Conservation (phyloP, 2,888 invertebrate species). For the Drosophila greeni region DNA sequence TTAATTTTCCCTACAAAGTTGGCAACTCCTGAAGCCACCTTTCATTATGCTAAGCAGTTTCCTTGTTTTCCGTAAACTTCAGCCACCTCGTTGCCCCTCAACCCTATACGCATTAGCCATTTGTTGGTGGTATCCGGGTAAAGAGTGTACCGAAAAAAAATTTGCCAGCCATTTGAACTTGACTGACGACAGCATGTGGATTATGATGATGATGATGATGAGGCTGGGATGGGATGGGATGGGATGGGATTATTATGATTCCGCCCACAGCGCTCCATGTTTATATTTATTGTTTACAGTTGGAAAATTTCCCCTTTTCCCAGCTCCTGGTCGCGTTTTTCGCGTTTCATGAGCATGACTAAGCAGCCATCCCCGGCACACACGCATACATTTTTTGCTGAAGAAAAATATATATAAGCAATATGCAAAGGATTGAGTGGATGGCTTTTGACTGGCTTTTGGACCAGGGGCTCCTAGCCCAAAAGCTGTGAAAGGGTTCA, state of each 20-base stretch:
- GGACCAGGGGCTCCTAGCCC: conserved; percentile 13
- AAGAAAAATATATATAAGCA: conserved; percentile 54
- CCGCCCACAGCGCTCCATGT: conserved; percentile 34
- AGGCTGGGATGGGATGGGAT: conserved; percentile 5
- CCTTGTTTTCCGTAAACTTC: conserved; percentile 9
- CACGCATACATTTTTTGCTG: conserved; percentile 37
- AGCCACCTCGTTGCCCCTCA: conserved; percentile 11
- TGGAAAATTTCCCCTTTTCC: conserved; percentile 38
- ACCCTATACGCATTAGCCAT: conserved; percentile 25
- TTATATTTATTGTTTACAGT: conserved; percentile 61
- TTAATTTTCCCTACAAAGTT: background rate
- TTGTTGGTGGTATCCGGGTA: conserved; percentile 19
- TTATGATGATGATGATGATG: conserved; percentile 35
- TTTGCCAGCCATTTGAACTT: conserved; percentile 46
- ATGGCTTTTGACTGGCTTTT: conserved; percentile 24
- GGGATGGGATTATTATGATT: conserved; percentile 34
- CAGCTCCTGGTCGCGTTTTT: conserved; percentile 36
- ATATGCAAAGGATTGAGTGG: conserved; percentile 49
- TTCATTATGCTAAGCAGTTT: conserved; percentile 11
- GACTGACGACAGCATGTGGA: conserved; percentile 41
- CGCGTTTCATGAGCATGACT: conserved; percentile 61
- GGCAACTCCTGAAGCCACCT: conserved; percentile 6
- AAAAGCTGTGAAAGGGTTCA: conserved; percentile 23
- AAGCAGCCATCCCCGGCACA: conserved; percentile 49
- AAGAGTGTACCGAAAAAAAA: conserved; percentile 30